phyloP scores from a whole-genome alignment of 2,888 invertebrate species.

The Girardia tigrina region DNA sequence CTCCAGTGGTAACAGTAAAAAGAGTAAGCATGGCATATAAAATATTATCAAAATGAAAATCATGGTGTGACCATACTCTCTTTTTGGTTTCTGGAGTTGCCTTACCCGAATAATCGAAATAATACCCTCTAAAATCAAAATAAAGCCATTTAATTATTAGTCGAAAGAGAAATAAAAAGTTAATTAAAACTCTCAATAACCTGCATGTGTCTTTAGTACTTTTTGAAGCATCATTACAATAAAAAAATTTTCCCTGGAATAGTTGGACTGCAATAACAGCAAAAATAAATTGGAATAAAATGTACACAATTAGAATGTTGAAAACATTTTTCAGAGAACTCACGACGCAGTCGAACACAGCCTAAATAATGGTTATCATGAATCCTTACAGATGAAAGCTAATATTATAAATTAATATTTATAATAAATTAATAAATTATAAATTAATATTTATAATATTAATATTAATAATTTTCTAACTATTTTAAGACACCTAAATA shows the following conservation, averaged over 20 bases:
- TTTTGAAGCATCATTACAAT: constrained; percentile 89
- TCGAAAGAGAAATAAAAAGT: neutral
- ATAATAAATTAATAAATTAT: too few species aligned
- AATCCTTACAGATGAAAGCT: too few species aligned
- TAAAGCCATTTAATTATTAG: neutral
- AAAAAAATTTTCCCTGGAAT: constrained; percentile 96
- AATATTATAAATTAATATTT: too few species aligned
- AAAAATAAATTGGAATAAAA: constrained; percentile 97
- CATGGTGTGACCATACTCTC: constrained; percentile 75
- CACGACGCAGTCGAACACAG: constrained; percentile 96
- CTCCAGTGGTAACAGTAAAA: constrained; percentile 97
- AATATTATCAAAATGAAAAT: constrained; percentile 97
- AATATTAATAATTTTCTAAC: too few species aligned
- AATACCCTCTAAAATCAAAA: constrained; percentile 27
- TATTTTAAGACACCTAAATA: too few species aligned
- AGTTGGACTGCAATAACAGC: constrained; percentile 97
- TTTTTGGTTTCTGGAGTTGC: constrained; percentile 30
- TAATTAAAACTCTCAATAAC: constrained; percentile 53
- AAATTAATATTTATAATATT: too few species aligned
- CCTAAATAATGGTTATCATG: constrained; percentile 59
- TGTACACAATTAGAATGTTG: constrained; percentile 97
- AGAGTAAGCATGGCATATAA: constrained; percentile 92
- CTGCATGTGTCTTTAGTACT: constrained; percentile 77
- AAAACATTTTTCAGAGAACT: constrained; percentile 98
- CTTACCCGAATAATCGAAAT: constrained; percentile 28